These are phyloP conservation scores for Laspeyria flexula DNA, from an alignment of 2,888 invertebrate species.

Conservation along the genomic window DNA sequence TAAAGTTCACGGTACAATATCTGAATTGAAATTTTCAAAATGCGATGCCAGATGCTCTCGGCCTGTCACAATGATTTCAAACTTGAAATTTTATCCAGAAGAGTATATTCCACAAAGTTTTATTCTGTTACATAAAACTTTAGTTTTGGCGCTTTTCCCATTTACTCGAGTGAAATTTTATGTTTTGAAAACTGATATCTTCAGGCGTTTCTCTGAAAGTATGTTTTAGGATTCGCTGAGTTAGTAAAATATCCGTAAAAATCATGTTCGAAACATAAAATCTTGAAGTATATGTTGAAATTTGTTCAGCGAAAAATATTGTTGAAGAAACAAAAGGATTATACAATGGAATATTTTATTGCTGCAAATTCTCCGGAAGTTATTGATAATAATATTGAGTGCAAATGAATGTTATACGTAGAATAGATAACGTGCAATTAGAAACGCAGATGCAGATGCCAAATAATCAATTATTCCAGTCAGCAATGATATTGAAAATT, in stretches of 20 bases:
- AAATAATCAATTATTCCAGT: conserved; percentile 31
- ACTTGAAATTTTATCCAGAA: conserved; percentile 42
- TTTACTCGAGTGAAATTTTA: conserved; percentile 48
- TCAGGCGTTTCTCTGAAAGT: conserved; percentile 13
- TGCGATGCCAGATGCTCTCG: conserved; percentile 20
- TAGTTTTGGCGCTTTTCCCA: conserved; percentile 42
- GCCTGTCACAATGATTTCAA: conserved; percentile 46
- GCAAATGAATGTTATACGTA: neutral
- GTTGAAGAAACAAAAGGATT: neutral
- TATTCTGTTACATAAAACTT: conserved; percentile 46
- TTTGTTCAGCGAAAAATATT: too few relatives aligned
- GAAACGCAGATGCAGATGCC: conserved; percentile 11
- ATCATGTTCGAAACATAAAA: neutral
- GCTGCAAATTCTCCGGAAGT: neutral
- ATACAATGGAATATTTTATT: neutral
- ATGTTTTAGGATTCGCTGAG: conserved; percentile 23
- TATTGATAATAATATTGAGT: neutral
- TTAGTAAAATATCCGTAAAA: conserved; percentile 8
- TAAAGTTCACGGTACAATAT: conserved; percentile 24
- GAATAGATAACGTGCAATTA: conserved; percentile 3
- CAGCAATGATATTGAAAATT: conserved; percentile 29
- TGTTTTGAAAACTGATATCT: conserved; percentile 43
- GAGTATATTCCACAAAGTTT: conserved; percentile 43
- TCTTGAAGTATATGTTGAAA: neutral
- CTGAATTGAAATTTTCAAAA: conserved; percentile 33